Evolutionary conservation across 2,888 invertebrate genomes (phyloP).

Genomic region (Platycheirus rosarum): DNA sequence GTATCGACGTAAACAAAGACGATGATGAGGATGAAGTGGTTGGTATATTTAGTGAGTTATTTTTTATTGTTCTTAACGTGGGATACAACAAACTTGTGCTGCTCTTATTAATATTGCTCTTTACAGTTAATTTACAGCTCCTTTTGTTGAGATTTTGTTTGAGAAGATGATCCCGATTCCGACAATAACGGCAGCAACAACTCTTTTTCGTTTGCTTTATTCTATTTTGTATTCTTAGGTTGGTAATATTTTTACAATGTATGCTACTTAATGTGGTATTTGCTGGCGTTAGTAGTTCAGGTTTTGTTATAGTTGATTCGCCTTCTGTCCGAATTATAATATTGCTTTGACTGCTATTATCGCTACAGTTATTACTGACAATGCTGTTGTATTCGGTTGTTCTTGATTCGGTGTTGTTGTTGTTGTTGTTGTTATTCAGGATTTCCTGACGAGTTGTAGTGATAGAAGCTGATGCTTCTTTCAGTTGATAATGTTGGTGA

Average conservation of each 20-base stretch:
- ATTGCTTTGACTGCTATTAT: conserved; percentile 41
- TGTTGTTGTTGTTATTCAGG: conserved; percentile 22
- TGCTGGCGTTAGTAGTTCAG: conserved; percentile 56
- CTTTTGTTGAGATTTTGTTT: background rate
- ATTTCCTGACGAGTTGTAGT: conserved; percentile 7
- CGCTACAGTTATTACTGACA: conserved; percentile 30
- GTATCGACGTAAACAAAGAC: background rate
- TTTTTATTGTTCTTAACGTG: conserved; percentile 48
- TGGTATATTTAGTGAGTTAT: conserved; percentile 27
- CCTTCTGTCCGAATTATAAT: conserved; percentile 66
- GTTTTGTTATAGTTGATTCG: conserved; percentile 70
- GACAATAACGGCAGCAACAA: conserved; percentile 20
- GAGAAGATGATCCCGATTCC: conserved; percentile 3
- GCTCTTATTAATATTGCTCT: conserved; percentile 24
- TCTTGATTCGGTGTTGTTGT: conserved; percentile 43
- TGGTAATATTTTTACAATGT: conserved; percentile 51
- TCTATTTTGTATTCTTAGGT: conserved; percentile 74
- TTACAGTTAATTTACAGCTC: background rate
- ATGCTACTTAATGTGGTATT: conserved; percentile 71
- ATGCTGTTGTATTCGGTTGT: conserved; percentile 29
- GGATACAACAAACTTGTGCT: conserved; percentile 18
- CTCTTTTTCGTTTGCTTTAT: conserved; percentile 11
- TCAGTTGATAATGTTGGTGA: conserved; percentile 25
- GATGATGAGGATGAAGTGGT: conserved; percentile 9
- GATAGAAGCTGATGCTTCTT: conserved; percentile 2